These are phyloP conservation scores for Syndactyla subalaris DNA, from an alignment of 2,797 vertebrate species.

Conservation along the genomic window DNA sequence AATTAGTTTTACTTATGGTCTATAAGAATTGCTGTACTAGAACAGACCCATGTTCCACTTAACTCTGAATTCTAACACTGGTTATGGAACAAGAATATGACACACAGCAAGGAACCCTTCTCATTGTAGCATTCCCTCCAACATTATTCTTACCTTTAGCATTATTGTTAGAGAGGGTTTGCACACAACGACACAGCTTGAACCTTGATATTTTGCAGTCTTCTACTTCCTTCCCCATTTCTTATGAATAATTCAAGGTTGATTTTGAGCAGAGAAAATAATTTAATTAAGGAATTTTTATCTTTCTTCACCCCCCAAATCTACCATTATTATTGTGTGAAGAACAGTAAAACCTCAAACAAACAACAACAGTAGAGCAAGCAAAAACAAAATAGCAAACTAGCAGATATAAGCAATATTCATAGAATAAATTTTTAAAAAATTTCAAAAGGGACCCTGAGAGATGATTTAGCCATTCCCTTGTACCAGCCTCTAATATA, in stretches of 20 bases:
- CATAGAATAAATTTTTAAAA: neutral
- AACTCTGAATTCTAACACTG: neutral
- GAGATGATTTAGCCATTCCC: neutral
- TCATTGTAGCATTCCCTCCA: neutral
- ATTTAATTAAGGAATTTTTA: neutral
- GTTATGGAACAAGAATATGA: neutral
- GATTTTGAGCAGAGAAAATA: constrained; percentile 15
- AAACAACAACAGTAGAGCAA: neutral
- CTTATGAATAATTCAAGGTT: neutral
- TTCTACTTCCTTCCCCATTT: neutral
- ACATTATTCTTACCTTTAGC: neutral
- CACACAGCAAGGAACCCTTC: neutral
- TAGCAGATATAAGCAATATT: neutral
- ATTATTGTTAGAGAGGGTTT: neutral
- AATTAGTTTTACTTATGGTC: neutral
- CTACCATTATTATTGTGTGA: neutral
- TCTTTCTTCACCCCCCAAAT: neutral
- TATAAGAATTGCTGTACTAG: neutral
- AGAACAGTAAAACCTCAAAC: neutral
- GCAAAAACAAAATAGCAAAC: neutral
- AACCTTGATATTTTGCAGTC: neutral
- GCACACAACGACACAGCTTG: neutral
- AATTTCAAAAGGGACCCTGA: neutral
- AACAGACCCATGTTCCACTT: neutral
- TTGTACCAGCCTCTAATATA: neutral